Conservation (phyloP, 2,888 invertebrate genomes). For the Epirrhoe alternata region DNA sequence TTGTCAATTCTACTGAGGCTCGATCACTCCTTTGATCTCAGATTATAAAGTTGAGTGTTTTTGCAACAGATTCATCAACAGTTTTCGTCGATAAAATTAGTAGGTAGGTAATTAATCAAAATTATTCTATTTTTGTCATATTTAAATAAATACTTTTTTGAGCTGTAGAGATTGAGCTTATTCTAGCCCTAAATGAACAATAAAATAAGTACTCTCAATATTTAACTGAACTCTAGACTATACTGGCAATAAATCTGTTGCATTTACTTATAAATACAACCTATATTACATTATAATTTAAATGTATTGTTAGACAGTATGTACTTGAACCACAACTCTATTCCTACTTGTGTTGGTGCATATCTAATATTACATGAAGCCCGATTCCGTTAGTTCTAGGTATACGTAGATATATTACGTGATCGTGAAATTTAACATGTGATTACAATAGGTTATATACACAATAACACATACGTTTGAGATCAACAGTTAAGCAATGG, state of each 20-base stretch:
- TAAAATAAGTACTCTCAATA: not conserved
- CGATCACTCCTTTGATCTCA: conserved; percentile 56
- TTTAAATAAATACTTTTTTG: not conserved
- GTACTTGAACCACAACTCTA: conserved; percentile 75
- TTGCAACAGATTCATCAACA: conserved; percentile 62
- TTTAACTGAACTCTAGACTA: not conserved
- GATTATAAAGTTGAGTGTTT: conserved; percentile 56
- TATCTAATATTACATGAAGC: conserved; percentile 76
- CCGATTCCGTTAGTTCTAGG: conserved; percentile 65
- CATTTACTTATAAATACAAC: conserved; percentile 56
- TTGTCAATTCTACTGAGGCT: conserved; percentile 80
- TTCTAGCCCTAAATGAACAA: not conserved
- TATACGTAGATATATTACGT: conserved; percentile 68
- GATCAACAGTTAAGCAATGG: conserved; percentile 83
- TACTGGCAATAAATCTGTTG: conserved; percentile 60
- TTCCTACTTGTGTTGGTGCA: conserved; percentile 81
- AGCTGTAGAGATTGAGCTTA: not conserved
- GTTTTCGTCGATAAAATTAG: conserved; percentile 1
- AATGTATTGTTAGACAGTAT: conserved; percentile 70
- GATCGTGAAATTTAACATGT: conserved; percentile 81
- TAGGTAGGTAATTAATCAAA: not conserved
- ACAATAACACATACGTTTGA: conserved; percentile 78
- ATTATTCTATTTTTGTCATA: not conserved
- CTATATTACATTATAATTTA: conserved; percentile 60
- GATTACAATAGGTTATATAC: conserved; percentile 79